Evolutionary conservation across 2,113 vertebrate genomes (phyloP).

Genomic region (Etheostoma spectabile): DNA sequence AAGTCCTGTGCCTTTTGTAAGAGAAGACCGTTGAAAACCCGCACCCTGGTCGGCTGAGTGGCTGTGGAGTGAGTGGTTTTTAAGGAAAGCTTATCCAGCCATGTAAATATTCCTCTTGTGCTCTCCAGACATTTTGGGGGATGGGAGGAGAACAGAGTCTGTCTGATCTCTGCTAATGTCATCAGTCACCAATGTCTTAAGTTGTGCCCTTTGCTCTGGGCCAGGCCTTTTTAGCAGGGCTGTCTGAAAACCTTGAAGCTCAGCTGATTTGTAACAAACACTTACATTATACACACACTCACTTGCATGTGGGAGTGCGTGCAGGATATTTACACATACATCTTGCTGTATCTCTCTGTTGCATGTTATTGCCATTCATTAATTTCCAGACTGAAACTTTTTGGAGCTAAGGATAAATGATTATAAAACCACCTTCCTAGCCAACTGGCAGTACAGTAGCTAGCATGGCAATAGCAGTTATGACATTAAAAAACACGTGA

Average conservation of each 20-base stretch:
- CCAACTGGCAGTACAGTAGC: neutral
- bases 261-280: neutral
- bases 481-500: too few species aligned
- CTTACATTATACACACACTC: neutral
- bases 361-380: neutral
- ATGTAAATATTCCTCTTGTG: constrained; percentile 59
- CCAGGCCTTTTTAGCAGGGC: constrained; percentile 18
- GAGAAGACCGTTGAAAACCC: constrained; percentile 30
- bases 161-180: constrained; percentile 75
- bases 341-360: neutral
- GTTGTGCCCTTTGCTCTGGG: constrained; percentile 24
- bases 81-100: constrained; percentile 56
- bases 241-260: constrained; percentile 31
- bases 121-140: constrained; percentile 58
- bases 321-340: neutral
- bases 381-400: neutral
- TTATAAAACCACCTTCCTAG: neutral
- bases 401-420: neutral
- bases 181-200: constrained; percentile 68
- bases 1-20: constrained; percentile 25
- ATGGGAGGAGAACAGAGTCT: constrained; percentile 23
- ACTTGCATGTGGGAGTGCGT: neutral
- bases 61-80: constrained; percentile 58
- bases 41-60: neutral
- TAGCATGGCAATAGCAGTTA: neutral